phyloP scores from a whole-genome alignment of 2,888 invertebrate species.

The Hydrotaea diabolus region DNA sequence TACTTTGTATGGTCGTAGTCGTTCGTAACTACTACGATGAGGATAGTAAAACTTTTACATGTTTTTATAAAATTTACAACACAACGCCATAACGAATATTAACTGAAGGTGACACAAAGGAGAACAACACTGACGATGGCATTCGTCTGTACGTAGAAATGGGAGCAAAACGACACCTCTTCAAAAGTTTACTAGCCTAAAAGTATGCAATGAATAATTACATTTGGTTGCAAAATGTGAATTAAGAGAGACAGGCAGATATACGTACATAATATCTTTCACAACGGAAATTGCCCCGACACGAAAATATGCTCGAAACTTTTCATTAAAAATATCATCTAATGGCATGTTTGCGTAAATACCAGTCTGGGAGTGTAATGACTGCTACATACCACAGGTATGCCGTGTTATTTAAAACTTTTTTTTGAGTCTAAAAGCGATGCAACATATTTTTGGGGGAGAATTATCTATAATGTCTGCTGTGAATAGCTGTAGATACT shows the following conservation, averaged over 20 bases:
- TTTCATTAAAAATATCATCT: background rate
- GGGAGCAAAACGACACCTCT: background rate
- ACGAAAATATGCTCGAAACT: no score
- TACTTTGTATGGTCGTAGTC: background rate
- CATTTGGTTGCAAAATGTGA: background rate
- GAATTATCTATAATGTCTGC: background rate
- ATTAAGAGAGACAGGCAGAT: background rate
- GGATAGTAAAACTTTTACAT: background rate
- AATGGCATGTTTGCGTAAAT: background rate
- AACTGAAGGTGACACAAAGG: background rate
- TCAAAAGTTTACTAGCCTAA: background rate
- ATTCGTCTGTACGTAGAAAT: background rate
- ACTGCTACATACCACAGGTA: background rate
- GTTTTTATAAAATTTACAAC: background rate
- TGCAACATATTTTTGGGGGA: background rate
- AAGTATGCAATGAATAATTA: constrained; percentile 5
- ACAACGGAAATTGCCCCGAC: background rate
- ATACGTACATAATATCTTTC: background rate
- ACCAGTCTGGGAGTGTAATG: background rate
- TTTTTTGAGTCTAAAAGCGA: background rate
- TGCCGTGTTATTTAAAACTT: background rate
- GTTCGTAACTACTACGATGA: background rate
- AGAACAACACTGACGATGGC: background rate
- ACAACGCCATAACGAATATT: background rate
- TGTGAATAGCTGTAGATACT: no score